phyloP scores from a whole-genome alignment of 1,140 invertebrate species.

The Papilio machaon region DNA sequence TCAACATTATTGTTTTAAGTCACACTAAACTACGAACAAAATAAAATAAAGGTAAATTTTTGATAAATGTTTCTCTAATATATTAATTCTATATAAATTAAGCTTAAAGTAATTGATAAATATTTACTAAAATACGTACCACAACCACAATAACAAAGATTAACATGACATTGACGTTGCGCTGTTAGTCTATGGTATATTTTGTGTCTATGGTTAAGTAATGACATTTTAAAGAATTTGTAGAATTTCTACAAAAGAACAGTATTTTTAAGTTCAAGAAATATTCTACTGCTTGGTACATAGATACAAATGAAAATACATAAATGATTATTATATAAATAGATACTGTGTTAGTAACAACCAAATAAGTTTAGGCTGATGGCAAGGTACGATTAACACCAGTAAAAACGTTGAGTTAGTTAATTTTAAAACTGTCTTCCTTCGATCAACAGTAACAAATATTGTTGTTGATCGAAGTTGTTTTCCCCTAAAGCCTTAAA shows the following conservation, averaged over 20 bases:
- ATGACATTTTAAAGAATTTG: not conserved
- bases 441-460: not conserved
- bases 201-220: not conserved
- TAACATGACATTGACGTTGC: not conserved
- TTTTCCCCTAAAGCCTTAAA: not conserved
- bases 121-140: conserved; percentile 3
- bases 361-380: too few relatives aligned
- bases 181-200: not conserved
- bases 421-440: not conserved
- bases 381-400: not conserved
- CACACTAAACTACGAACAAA: not conserved
- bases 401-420: not conserved
- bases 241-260: not conserved
- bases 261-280: not conserved
- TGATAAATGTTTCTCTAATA: not conserved
- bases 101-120: not conserved
- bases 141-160: conserved; percentile 7
- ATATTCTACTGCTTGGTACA: not conserved
- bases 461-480: not conserved
- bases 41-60: not conserved
- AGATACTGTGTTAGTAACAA: not conserved
- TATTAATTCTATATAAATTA: not conserved
- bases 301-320: not conserved
- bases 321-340: not conserved
- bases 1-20: not conserved